Base-by-base conservation (phyloP, 2,797 vertebrate genomes). In the Malacoctenus gilli region DNA sequence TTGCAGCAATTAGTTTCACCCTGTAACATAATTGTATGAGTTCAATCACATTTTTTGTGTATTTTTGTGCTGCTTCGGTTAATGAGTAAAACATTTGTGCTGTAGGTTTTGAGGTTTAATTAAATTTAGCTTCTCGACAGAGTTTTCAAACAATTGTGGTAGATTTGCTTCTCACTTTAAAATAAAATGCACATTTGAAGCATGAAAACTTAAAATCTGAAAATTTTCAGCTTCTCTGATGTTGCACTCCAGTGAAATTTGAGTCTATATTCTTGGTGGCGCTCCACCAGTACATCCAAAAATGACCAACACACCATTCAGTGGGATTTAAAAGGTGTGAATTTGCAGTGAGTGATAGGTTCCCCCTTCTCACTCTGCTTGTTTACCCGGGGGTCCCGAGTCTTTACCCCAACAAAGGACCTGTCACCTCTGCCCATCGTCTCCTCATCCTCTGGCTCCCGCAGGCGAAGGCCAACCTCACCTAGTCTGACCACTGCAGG, bases 351-450 rank as follows among this genome's bases (percentile, higher is more conserved):
- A 48, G 20, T 19, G 28, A 70, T 34, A 28, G 44, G 53, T 48
- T 62, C 40, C 23, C 13, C 36, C 28, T 21, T 4, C 30, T 58
- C 63, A 46, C 13, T 42, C 30, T 44, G 18, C 30, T 15, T 61
- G 40, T 50, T 31, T 62, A 51, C 66, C 60, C 68, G 46, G 46
- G 68, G 21, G 52, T 68, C 69, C 34, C 37, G 65, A 73, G 75
- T 82, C 48, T 79, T 79, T 76, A 75, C 59, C 50, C 65, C 65
- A 59, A 66, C 71, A 82, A 85, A 84, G 68, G 63, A 75, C 59
- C 48, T 80, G 81, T 81, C 81, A 80, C 49, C 61, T 71, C 59
- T 43, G 8, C 68, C 53, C 68, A 75, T 77, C 73, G 78, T 54
- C 48, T 43, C 38, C 38, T 77, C 49, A 25, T 73, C 68, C 50